phyloP scores from a whole-genome alignment of 2,113 vertebrate species.

The Acinonyx jubatus region DNA sequence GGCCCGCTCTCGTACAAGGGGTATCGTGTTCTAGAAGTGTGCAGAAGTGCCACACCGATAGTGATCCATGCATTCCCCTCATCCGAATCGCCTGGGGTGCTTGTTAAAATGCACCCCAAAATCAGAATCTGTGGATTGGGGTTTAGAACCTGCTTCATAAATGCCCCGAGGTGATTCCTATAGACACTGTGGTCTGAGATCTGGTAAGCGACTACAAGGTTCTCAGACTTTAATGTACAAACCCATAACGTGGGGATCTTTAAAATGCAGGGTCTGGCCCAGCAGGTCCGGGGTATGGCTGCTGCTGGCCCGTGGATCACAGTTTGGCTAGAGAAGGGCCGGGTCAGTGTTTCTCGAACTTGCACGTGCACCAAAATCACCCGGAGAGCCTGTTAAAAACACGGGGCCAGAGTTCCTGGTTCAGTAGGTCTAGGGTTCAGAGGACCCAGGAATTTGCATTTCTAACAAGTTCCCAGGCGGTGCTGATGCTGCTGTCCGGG shows the following conservation, averaged over 20 bases:
- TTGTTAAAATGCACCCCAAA: not conserved
- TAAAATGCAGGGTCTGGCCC: not conserved
- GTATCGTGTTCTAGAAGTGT: not conserved
- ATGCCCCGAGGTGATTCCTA: not conserved
- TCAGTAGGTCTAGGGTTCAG: not conserved
- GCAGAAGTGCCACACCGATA: not conserved
- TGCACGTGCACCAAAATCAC: rapidly evolving
- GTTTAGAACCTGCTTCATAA: not conserved
- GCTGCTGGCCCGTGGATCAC: not conserved
- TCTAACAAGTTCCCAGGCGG: not conserved
- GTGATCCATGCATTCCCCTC: not conserved
- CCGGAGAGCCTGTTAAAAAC: not conserved
- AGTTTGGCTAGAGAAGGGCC: not conserved
- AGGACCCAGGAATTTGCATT: not conserved
- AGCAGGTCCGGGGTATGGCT: not conserved
- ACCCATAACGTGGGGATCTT: not conserved
- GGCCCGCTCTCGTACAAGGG: not conserved
- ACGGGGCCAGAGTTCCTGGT: not conserved
- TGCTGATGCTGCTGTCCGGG: not conserved
- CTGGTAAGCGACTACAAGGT: rapidly evolving
- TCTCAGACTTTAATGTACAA: not conserved
- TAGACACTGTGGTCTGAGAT: not conserved
- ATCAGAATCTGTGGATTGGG: not conserved
- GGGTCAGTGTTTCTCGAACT: not conserved
- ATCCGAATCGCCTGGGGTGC: not conserved